Percentiles rank a stretch among this genome's conserved stretches.
Conservation (phyloP, 2,888 invertebrate species). For the Axea sp. region DNA sequence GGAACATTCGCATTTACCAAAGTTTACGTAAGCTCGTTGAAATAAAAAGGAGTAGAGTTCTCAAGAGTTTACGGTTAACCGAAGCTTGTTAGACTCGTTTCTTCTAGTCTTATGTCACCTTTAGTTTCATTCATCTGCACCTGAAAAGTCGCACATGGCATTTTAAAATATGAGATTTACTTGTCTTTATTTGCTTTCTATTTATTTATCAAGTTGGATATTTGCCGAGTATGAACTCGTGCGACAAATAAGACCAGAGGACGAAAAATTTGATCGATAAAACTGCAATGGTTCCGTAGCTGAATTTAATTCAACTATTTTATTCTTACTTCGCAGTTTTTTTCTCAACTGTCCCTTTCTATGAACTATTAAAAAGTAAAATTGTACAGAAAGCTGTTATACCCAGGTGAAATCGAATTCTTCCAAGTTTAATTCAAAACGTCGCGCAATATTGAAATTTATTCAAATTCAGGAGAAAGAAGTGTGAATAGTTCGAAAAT, state of each 20-base stretch:
- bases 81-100: constrained; percentile 44
- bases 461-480: constrained; percentile 39
- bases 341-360: neutral
- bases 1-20: constrained; percentile 28
- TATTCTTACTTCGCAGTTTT: constrained; percentile 28
- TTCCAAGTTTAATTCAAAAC: constrained; percentile 50
- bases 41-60: constrained; percentile 19
- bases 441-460: constrained; percentile 43
- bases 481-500: constrained; percentile 43
- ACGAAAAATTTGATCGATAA: constrained; percentile 49
- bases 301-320: constrained; percentile 52
- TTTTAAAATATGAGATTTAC: constrained; percentile 28
- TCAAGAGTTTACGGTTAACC: constrained; percentile 18
- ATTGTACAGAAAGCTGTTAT: constrained; percentile 41
- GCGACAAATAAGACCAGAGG: constrained; percentile 31
- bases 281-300: constrained; percentile 30
- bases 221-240: constrained; percentile 29
- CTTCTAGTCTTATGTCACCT: constrained; percentile 17
- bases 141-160: constrained; percentile 4
- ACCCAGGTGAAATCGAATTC: constrained; percentile 40
- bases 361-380: constrained; percentile 22
- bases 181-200: constrained; percentile 38
- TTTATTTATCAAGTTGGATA: constrained; percentile 46
- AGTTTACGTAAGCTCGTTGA: constrained; percentile 42
- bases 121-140: constrained; percentile 11